These are phyloP conservation scores for Nyctibius grandis DNA, from an alignment of 2,797 vertebrate species.

Conservation along the genomic window DNA sequence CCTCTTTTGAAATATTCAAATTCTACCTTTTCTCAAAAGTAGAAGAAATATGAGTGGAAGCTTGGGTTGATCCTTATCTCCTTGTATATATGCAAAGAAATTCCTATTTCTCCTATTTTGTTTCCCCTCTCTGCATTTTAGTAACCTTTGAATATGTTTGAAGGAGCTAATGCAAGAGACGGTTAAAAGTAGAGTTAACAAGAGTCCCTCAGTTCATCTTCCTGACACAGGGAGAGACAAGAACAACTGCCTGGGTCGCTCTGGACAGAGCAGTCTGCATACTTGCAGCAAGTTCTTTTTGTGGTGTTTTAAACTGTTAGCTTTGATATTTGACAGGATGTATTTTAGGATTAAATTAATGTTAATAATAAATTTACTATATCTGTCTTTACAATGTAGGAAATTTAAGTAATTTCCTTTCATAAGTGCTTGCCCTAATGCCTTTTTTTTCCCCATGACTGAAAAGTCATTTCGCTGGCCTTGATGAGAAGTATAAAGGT, in stretches of 20 bases:
- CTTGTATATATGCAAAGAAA: not conserved
- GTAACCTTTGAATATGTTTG: not conserved
- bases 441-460: not conserved
- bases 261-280: not conserved
- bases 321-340: not conserved
- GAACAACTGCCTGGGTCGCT: not conserved
- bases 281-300: not conserved
- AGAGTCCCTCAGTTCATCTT: not conserved
- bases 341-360: not conserved
- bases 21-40: constrained; percentile 7
- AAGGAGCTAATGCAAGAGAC: not conserved
- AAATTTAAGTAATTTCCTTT: not conserved
- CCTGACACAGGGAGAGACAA: not conserved
- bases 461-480: not conserved
- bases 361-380: not conserved
- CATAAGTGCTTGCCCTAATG: not conserved
- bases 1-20: not conserved
- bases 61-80: not conserved
- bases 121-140: not conserved
- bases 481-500: not conserved
- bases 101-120: not conserved
- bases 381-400: not conserved
- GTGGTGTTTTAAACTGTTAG: not conserved
- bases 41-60: not conserved
- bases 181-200: not conserved